phyloP scores from a whole-genome alignment of 2,888 invertebrate species.

The Chaetoderma sp. region DNA sequence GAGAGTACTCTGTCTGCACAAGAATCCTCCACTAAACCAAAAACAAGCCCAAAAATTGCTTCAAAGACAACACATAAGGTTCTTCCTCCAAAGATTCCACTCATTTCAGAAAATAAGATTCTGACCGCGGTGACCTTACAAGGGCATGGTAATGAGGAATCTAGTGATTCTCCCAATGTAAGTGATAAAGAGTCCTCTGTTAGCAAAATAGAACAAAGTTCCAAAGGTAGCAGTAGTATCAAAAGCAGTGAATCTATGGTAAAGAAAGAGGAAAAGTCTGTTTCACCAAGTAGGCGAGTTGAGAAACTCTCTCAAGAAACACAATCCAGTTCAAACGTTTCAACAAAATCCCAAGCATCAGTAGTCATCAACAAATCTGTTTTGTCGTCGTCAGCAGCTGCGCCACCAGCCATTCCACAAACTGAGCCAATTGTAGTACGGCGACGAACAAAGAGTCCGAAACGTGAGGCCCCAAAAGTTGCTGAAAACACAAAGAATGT shows the following conservation, averaged over 20 bases:
- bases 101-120: not conserved
- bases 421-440: too few relatives aligned
- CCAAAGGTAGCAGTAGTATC: too few relatives aligned
- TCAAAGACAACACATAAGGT: not conserved
- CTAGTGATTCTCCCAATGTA: too few relatives aligned
- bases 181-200: too few relatives aligned
- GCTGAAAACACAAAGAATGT: constrained; percentile 29
- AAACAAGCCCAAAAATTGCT: not conserved
- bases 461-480: constrained; percentile 6
- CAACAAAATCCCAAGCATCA: not conserved
- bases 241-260: not conserved
- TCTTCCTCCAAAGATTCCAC: not conserved
- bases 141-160: too few relatives aligned
- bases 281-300: not conserved
- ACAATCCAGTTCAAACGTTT: too few relatives aligned
- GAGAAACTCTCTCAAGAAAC: not conserved
- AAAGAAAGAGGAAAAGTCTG: not conserved
- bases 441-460: not conserved
- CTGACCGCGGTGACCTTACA: too few relatives aligned
- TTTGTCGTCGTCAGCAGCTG: not conserved
- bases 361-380: not conserved
- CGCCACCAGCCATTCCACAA: not conserved
- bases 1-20: not conserved
- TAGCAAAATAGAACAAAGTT: not conserved
- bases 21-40: not conserved